Evolutionary conservation across 2,797 vertebrate genomes (phyloP).

Genomic region (Parauchenoglanis ngamensis): DNA sequence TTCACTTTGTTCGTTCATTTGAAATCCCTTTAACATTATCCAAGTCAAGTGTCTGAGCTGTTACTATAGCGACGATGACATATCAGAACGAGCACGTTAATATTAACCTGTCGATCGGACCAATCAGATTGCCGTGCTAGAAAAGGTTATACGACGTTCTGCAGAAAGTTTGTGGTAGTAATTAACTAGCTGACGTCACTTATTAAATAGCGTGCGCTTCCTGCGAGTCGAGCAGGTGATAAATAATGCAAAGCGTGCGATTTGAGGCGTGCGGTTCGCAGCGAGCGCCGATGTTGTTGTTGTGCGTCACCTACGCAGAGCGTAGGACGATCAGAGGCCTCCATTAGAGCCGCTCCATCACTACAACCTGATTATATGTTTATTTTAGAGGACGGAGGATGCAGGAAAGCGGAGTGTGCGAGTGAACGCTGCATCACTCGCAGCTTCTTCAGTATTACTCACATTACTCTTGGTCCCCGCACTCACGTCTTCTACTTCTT

Average conservation of each 20-base stretch:
- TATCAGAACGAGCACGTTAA: too few species aligned
- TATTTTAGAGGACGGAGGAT: slow-evolving; percentile 5
- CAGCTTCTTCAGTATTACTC: neutral
- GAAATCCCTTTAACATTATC: too few species aligned
- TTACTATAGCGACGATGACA: too few species aligned
- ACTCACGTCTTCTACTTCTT: neutral
- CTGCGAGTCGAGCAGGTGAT: neutral
- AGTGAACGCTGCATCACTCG: neutral
- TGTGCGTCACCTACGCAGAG: neutral
- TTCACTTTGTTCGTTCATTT: too few species aligned
- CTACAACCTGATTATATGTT: neutral
- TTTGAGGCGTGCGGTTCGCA: neutral
- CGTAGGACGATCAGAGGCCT: neutral
- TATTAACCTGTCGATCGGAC: too few species aligned
- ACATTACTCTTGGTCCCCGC: neutral
- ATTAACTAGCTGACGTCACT: neutral
- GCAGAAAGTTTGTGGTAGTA: neutral
- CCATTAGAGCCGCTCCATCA: slow-evolving; percentile 1
- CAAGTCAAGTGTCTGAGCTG: too few species aligned
- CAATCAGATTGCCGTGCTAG: too few species aligned
- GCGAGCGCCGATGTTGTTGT: neutral
- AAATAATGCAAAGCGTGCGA: neutral
- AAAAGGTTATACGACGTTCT: neutral
- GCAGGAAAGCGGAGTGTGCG: neutral
- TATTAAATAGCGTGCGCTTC: neutral